Evolutionary conservation across 2,797 vertebrate species (phyloP).

Genomic region (Gila robusta): DNA sequence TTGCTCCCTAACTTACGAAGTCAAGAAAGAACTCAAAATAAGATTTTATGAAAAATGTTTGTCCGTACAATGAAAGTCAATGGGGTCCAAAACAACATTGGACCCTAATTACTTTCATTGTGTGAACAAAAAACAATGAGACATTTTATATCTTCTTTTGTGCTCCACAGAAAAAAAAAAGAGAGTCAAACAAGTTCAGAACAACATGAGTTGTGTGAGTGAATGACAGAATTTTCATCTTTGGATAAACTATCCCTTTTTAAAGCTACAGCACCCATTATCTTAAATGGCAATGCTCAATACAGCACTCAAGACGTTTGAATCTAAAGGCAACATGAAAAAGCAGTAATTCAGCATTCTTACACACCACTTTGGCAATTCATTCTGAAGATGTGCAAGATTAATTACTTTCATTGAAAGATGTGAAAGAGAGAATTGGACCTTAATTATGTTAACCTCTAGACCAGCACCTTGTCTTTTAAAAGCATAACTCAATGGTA

Average conservation of each 20-base stretch:
- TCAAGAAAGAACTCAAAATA: neutral
- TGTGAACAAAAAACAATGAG: neutral
- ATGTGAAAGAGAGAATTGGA: constrained; percentile 78
- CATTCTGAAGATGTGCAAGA: constrained; percentile 75
- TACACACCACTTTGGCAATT: constrained; percentile 74
- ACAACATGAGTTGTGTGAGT: neutral
- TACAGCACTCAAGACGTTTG: neutral
- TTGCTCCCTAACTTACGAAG: neutral
- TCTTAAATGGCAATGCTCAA: neutral
- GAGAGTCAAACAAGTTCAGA: neutral
- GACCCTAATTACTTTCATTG: neutral
- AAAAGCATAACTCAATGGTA: constrained; percentile 74
- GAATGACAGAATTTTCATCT: neutral
- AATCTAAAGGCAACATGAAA: constrained; percentile 34
- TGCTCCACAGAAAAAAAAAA: neutral
- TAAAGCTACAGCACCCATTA: neutral
- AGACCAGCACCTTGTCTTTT: constrained; percentile 79
- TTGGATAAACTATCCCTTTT: neutral
- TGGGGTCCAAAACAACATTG: neutral
- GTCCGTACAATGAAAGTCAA: neutral
- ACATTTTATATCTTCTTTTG: neutral
- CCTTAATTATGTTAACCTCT: constrained; percentile 82
- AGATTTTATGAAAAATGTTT: neutral
- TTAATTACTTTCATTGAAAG: constrained; percentile 79
- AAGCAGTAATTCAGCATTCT: constrained; percentile 76